phyloP scores from a whole-genome alignment of 2,888 invertebrate genomes.

The Alcis repandata region DNA sequence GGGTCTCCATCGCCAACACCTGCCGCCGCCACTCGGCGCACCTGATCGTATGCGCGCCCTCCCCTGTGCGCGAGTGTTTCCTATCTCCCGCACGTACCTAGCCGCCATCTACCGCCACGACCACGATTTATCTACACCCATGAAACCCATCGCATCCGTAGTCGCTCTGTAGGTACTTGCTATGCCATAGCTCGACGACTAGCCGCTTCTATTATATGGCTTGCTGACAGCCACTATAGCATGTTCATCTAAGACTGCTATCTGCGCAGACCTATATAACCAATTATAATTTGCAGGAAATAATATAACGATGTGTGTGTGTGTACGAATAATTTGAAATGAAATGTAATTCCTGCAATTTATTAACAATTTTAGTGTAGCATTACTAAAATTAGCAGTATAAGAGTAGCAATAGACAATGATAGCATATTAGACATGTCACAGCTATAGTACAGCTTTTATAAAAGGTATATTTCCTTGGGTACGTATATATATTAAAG shows the following conservation, averaged over 20 bases:
- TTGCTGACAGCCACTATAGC: constrained; percentile 1
- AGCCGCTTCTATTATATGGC: not conserved
- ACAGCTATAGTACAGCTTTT: no score
- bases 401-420: constrained; percentile 5
- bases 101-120: not conserved
- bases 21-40: constrained; percentile 79
- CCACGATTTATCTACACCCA: not conserved
- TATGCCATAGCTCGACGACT: not conserved
- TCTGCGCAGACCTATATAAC: not conserved
- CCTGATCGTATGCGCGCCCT: constrained; percentile 68
- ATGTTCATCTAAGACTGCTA: not conserved
- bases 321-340: no score
- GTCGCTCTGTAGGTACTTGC: constrained; percentile 3
- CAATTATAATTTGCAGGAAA: constrained; percentile 3
- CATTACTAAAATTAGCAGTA: no score
- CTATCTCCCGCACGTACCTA: constrained; percentile 35
- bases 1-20: constrained; percentile 60
- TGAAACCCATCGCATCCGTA: constrained; percentile 19
- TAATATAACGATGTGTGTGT: no score
- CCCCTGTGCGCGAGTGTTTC: constrained; percentile 53
- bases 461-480: not conserved
- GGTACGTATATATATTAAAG: not conserved
- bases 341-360: constrained; percentile 9
- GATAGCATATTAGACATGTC: no score
- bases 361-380: not conserved